A percentile compares a stretch with the other conserved stretches of the same genome.
These are phyloP conservation scores for Bombus balteatus DNA, from an alignment of 1,140 invertebrate species.

Conservation along the genomic window DNA sequence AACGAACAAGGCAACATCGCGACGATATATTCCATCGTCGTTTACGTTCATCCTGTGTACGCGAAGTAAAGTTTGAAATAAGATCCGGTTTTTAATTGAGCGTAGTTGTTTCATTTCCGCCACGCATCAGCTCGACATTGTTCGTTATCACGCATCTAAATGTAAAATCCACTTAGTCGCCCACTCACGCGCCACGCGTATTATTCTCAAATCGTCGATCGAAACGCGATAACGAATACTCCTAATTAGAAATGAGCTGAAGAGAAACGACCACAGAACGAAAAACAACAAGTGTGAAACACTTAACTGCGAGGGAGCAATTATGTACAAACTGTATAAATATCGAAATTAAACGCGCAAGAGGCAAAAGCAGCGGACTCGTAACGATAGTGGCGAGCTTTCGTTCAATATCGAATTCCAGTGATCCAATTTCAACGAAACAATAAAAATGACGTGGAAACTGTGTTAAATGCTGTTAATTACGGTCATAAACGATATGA, in stretches of 20 bases:
- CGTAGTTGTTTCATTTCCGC: not conserved
- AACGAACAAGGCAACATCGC: no score
- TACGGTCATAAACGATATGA: constrained; percentile 13
- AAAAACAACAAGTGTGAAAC: not conserved
- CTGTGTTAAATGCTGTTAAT: not conserved
- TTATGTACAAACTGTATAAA: not conserved
- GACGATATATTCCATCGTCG: no score
- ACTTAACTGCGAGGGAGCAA: not conserved
- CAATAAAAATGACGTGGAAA: constrained; percentile 9
- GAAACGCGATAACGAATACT: not conserved
- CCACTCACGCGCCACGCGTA: not conserved
- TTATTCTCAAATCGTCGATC: not conserved
- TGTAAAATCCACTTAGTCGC: not conserved
- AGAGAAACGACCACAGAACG: not conserved
- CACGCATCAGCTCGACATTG: not conserved
- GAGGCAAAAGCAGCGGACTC: not conserved
- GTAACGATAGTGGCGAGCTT: constrained; percentile 7
- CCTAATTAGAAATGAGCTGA: not conserved
- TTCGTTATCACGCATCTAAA: not conserved
- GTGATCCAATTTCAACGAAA: not conserved
- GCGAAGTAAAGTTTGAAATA: not conserved
- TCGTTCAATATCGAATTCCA: not conserved
- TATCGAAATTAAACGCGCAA: constrained; percentile 19
- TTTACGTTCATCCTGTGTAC: not conserved
- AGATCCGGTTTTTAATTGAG: not conserved